A percentile compares a stretch with the other conserved stretches of the same genome.
Evolutionary conservation across 2,888 invertebrate genomes (phyloP).

Genomic region (Nineta flava): DNA sequence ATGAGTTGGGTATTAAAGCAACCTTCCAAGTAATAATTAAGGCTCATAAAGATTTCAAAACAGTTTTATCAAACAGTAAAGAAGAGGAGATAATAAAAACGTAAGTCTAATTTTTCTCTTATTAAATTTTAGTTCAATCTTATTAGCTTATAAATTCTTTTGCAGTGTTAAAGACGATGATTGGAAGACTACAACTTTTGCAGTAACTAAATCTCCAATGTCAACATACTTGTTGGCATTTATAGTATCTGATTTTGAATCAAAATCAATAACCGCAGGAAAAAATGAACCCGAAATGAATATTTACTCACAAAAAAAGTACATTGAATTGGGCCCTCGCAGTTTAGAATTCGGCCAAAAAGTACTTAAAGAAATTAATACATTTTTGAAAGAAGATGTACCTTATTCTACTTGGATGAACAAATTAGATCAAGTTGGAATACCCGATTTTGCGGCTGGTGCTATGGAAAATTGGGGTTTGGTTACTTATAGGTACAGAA

Average conservation of each 20-base stretch:
- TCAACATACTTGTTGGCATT: slow-evolving; percentile 79
- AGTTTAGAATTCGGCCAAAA: slow-evolving; percentile 22
- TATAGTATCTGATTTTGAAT: slow-evolving; percentile 57
- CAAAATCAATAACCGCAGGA: not conserved
- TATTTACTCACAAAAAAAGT: slow-evolving; percentile 28
- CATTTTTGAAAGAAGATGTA: slow-evolving; percentile 38
- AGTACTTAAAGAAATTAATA: slow-evolving; percentile 28
- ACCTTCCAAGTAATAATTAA: slow-evolving; percentile 28
- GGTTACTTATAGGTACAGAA: slow-evolving; percentile 50
- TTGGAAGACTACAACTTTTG: slow-evolving; percentile 14
- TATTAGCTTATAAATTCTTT: not conserved
- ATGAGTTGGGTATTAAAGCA: slow-evolving; percentile 37
- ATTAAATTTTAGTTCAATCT: not conserved
- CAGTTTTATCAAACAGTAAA: not conserved
- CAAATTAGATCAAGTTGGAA: slow-evolving; percentile 71
- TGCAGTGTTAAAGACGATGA: too few relatives aligned
- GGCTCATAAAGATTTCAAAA: slow-evolving; percentile 10
- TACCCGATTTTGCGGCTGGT: slow-evolving; percentile 61
- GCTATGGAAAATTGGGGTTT: slow-evolving; percentile 95
- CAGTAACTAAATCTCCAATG: slow-evolving; percentile 40
- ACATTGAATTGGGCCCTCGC: slow-evolving; percentile 28
- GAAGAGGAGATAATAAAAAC: not conserved
- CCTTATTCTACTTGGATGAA: slow-evolving; percentile 34
- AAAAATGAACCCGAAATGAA: not conserved
- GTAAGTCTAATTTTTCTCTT: not conserved